These are phyloP conservation scores for Taxidea taxus DNA, from an alignment of 2,113 vertebrate genomes.

Conservation along the genomic window DNA sequence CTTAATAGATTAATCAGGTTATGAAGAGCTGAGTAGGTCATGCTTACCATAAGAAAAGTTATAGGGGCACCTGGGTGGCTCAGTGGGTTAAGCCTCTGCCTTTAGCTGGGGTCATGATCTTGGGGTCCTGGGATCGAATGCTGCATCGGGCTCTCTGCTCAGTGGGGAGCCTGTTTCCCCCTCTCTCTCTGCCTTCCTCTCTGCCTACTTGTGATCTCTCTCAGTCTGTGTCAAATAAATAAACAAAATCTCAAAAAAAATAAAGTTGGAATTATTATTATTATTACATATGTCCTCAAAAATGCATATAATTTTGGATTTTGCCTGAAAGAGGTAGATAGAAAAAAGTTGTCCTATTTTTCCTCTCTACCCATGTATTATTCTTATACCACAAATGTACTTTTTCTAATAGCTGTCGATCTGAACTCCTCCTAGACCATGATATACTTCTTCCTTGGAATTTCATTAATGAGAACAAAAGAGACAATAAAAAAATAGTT, in stretches of 20 bases:
- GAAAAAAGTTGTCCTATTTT: neutral
- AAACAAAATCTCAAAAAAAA: too few species aligned
- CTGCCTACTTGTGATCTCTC: too few species aligned
- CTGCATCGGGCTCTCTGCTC: too few species aligned
- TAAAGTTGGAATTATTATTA: neutral
- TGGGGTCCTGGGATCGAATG: too few species aligned
- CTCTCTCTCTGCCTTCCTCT: too few species aligned
- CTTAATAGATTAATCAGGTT: neutral
- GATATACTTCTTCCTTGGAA: neutral
- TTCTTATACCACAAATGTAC: neutral
- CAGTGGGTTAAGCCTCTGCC: too few species aligned
- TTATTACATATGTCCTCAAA: neutral
- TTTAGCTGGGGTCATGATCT: too few species aligned
- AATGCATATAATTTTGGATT: neutral
- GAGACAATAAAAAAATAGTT: neutral
- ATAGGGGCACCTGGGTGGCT: too few species aligned
- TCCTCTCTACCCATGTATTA: neutral
- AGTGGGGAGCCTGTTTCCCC: too few species aligned
- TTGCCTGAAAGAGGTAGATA: neutral
- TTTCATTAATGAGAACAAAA: neutral
- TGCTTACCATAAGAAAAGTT: neutral
- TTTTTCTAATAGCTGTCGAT: neutral
- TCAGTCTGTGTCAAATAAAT: too few species aligned
- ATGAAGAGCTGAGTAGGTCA: neutral
- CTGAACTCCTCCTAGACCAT: neutral